These are phyloP conservation scores for Pipa parva DNA, from an alignment of 2,113 vertebrate species.

Conservation along the genomic window DNA sequence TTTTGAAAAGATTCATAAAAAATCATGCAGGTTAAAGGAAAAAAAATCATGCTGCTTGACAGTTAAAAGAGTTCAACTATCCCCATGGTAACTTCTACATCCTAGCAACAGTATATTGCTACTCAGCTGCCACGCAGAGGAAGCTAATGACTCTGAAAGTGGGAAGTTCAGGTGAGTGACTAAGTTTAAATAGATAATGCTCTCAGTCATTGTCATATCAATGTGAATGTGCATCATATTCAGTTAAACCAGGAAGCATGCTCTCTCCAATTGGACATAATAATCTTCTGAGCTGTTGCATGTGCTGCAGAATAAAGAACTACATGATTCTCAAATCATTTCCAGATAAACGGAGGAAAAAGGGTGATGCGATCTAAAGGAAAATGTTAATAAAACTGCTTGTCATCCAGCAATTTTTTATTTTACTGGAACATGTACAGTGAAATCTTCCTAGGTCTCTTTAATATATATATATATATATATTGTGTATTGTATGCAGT, in stretches of 20 bases:
- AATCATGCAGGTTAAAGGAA: slow-evolving; percentile 11
- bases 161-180: background rate
- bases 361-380: too few species aligned
- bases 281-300: too few species aligned
- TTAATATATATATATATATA: too few species aligned
- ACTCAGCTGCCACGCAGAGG: slow-evolving; percentile 18
- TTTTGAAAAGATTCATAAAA: slow-evolving; percentile 6
- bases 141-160: slow-evolving; percentile 18
- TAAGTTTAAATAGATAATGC: slow-evolving; percentile 10
- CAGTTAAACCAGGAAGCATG: background rate
- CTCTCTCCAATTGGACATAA: background rate
- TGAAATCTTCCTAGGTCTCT: too few species aligned
- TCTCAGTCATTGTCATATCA: background rate
- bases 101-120: slow-evolving; percentile 33
- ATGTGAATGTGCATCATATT: background rate
- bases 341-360: too few species aligned
- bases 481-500: too few species aligned
- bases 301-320: background rate
- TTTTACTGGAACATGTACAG: too few species aligned
- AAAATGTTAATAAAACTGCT: too few species aligned
- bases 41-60: slow-evolving; percentile 8
- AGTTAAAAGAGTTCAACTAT: slow-evolving; percentile 25
- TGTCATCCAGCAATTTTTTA: too few species aligned
- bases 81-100: slow-evolving; percentile 31
- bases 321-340: too few species aligned